Conservation (phyloP, 2,888 invertebrate genomes). For the Megamerina dolium region DNA sequence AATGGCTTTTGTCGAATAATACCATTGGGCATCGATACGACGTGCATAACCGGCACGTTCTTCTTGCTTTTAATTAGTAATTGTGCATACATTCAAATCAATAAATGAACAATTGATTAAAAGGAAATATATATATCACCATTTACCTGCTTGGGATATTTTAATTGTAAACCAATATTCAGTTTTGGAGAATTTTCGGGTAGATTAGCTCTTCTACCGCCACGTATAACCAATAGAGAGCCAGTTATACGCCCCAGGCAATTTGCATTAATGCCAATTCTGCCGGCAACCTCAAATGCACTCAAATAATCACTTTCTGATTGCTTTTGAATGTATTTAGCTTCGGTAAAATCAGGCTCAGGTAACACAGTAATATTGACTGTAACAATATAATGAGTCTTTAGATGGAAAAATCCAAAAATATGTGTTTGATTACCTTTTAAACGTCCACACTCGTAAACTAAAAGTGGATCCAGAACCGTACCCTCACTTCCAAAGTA, state of each 20-base stretch:
- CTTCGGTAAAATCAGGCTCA: conserved; percentile 36
- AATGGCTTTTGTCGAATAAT: conserved; percentile 71
- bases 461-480: conserved; percentile 52
- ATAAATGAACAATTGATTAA: conserved; percentile 5
- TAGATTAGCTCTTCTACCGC: conserved; percentile 44
- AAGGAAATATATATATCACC: background rate
- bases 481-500: conserved; percentile 76
- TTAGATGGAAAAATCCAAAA: background rate
- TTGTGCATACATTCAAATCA: no score
- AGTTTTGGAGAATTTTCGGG: conserved; percentile 52
- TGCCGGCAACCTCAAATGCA: conserved; percentile 31
- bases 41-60: conserved; percentile 78
- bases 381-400: conserved; percentile 16
- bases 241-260: conserved; percentile 84
- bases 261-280: conserved; percentile 59
- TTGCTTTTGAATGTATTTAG: conserved; percentile 28
- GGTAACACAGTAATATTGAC: conserved; percentile 40
- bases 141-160: conserved; percentile 75
- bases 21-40: conserved; percentile 66
- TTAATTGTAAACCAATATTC: conserved; percentile 87
- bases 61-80: no score
- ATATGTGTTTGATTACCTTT: conserved; percentile 28
- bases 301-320: conserved; percentile 33
- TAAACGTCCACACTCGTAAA: conserved; percentile 41
- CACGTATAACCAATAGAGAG: conserved; percentile 62